Conservation (phyloP, 2,797 vertebrate genomes). For the Xerus rutilus region DNA sequence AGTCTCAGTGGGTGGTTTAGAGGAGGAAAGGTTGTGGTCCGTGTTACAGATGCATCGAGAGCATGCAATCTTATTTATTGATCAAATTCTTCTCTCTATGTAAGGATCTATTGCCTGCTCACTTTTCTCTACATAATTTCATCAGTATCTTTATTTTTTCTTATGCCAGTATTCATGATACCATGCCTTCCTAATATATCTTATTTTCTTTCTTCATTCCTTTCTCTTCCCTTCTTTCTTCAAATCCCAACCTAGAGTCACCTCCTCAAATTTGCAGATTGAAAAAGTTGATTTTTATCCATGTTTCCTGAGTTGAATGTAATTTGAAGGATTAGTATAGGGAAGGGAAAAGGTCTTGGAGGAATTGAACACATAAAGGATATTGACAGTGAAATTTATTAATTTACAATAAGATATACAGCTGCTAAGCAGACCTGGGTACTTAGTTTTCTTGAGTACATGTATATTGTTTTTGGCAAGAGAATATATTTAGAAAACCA, state of each 20-base stretch:
- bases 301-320: background rate
- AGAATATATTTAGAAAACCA: background rate
- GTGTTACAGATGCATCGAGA: background rate
- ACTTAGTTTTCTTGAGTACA: background rate
- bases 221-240: background rate
- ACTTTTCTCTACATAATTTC: background rate
- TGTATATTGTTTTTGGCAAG: background rate
- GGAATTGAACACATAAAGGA: background rate
- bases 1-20: background rate
- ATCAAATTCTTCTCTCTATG: background rate
- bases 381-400: background rate
- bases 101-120: background rate
- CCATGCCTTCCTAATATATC: background rate
- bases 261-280: background rate
- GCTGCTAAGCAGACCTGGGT: background rate
- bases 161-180: background rate
- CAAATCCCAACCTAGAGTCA: background rate
- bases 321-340: background rate
- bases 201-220: background rate
- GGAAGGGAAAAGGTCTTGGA: background rate
- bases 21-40: background rate
- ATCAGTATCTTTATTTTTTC: background rate
- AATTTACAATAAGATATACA: background rate
- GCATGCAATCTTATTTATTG: background rate
- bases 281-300: background rate